A percentile compares a stretch with the other conserved stretches of the same genome.
Conservation (phyloP, 37 sponge, comb jelly and placozoan species). For the Corticium candelabrum region DNA sequence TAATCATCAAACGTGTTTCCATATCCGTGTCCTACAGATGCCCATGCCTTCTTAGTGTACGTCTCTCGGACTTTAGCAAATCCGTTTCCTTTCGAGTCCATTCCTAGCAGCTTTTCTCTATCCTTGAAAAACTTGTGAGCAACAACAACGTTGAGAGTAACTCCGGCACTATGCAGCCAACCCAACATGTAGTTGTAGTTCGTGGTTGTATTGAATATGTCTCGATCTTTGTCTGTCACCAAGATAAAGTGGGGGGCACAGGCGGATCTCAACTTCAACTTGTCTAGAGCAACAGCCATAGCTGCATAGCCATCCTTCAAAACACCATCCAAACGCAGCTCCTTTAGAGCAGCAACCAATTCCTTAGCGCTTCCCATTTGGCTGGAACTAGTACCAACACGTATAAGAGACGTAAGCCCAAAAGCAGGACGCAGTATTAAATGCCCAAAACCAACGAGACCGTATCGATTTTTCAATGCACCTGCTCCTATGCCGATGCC, state of each 20-base stretch:
- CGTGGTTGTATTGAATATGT: background rate
- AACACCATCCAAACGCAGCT: constrained; percentile 22
- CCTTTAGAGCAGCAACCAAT: background rate
- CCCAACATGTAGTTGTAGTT: constrained; percentile 14
- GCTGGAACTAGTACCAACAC: background rate
- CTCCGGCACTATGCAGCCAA: background rate
- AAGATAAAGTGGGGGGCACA: constrained; percentile 44
- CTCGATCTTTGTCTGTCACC: constrained; percentile 10
- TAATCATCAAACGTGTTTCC: constrained; percentile 54
- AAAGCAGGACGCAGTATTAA: background rate
- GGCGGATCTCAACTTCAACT: constrained; percentile 10
- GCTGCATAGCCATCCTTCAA: constrained; percentile 64
- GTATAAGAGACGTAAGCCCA: background rate
- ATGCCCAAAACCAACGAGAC: constrained; percentile 59
- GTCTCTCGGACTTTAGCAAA: too few species aligned
- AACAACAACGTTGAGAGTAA: constrained; percentile 45
- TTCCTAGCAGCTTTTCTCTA: background rate
- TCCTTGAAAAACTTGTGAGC: constrained; percentile 18
- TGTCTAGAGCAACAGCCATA: constrained; percentile 31
- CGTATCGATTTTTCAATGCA: constrained; percentile 29
- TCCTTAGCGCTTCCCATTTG: background rate
- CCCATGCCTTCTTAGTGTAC: too few species aligned
- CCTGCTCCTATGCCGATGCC: constrained; percentile 22
- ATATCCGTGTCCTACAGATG: too few species aligned
- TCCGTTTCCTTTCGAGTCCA: background rate